Conservation (phyloP, 2,888 invertebrate species). For the Scaeva pyrastri region DNA sequence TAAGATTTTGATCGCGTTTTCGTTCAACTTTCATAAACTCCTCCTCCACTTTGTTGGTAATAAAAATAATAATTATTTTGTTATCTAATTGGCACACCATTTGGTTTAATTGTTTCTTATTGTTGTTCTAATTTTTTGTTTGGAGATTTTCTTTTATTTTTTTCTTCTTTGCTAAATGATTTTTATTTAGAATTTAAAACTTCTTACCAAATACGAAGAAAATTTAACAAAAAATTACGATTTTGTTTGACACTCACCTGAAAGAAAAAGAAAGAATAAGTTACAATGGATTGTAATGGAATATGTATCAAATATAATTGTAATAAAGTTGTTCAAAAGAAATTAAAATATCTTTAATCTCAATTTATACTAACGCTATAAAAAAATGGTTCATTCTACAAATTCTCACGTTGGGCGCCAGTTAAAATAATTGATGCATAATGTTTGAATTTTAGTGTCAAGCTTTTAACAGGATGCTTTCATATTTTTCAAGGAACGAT, state of each 20-base stretch:
- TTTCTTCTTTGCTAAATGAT: neutral
- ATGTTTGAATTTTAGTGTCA: too few species aligned
- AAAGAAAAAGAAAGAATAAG: neutral
- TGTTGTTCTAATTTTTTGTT: neutral
- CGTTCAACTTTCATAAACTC: conserved; percentile 24
- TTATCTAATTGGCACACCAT: conserved; percentile 13
- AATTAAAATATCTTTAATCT: too few species aligned
- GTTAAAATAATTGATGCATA: too few species aligned
- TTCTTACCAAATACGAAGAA: too few species aligned
- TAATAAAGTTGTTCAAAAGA: too few species aligned
- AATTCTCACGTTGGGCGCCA: too few species aligned
- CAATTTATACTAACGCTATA: too few species aligned
- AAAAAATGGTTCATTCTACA: neutral
- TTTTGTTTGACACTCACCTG: conserved; percentile 1
- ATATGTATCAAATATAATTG: too few species aligned
- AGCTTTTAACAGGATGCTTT: too few species aligned
- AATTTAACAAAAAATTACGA: neutral
- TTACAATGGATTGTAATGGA: too few species aligned
- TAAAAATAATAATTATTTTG: conserved; percentile 1
- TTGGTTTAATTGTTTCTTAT: neutral
- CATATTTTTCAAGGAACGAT: too few species aligned
- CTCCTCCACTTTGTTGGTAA: conserved; percentile 6
- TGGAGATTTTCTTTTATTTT: neutral
- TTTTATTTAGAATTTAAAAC: neutral
- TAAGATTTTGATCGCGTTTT: conserved; percentile 35